These are phyloP conservation scores for Idaea biselata DNA, from an alignment of 2,888 invertebrate species.

Conservation along the genomic window DNA sequence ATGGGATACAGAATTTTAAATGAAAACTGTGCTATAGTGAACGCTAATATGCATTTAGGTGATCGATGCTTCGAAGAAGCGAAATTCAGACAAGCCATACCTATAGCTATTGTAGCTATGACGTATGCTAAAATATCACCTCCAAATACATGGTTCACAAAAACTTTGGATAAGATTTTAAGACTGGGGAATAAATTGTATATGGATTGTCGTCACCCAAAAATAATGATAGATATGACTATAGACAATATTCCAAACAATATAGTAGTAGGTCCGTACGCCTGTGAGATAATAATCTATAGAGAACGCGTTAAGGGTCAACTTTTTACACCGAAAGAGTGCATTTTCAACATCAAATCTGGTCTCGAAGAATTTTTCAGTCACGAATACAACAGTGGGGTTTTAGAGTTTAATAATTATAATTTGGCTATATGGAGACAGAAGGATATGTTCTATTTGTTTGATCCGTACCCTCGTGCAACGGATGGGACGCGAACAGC, in stretches of 20 bases:
- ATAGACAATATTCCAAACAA: slow-evolving; percentile 80
- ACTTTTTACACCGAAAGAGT: slow-evolving; percentile 74
- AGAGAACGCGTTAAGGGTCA: slow-evolving; percentile 74
- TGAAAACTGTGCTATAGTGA: slow-evolving; percentile 79
- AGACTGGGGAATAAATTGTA: slow-evolving; percentile 81
- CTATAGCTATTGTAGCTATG: slow-evolving; percentile 81
- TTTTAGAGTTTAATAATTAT: slow-evolving; percentile 82
- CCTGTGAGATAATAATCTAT: slow-evolving; percentile 80
- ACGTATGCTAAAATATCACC: slow-evolving; percentile 84
- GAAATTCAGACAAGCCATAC: slow-evolving; percentile 81
- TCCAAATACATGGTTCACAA: slow-evolving; percentile 80
- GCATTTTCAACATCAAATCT: slow-evolving; percentile 69
- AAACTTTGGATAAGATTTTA: slow-evolving; percentile 80
- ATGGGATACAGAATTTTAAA: slow-evolving; percentile 79
- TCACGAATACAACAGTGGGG: slow-evolving; percentile 70
- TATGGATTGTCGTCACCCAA: slow-evolving; percentile 73
- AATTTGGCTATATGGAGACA: slow-evolving; percentile 83
- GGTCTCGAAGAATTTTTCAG: slow-evolving; percentile 77
- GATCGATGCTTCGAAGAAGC: slow-evolving; percentile 81
- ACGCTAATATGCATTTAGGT: slow-evolving; percentile 80
- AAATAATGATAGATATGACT: slow-evolving; percentile 67
- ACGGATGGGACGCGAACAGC: slow-evolving; percentile 76
- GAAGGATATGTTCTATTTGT: slow-evolving; percentile 82
- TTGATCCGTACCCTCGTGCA: slow-evolving; percentile 84
- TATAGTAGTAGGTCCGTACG: slow-evolving; percentile 78